A percentile compares a stretch with the other conserved stretches of the same genome.
These are phyloP conservation scores for Potorous gilbertii DNA, from an alignment of 2,797 vertebrate genomes.

Conservation along the genomic window DNA sequence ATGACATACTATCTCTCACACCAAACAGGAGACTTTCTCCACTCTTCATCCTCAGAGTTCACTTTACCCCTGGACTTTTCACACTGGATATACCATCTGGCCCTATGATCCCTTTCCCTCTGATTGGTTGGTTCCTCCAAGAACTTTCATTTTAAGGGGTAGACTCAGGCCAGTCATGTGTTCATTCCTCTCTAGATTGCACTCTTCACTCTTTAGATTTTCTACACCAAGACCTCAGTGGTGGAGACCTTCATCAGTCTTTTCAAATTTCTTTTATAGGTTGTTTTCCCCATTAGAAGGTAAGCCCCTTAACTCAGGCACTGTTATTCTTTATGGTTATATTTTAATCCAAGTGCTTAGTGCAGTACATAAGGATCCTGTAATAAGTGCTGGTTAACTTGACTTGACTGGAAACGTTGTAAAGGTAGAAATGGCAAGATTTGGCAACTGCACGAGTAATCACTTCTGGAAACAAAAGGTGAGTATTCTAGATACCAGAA, in stretches of 20 bases:
- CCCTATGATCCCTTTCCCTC: neutral
- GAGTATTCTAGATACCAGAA: conserved; percentile 21
- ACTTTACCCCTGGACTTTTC: neutral
- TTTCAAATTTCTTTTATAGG: neutral
- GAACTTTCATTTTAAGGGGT: neutral
- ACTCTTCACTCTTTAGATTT: neutral
- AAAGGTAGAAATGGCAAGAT: neutral
- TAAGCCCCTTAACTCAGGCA: neutral
- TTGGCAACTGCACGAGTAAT: conserved; percentile 18
- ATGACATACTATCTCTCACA: neutral
- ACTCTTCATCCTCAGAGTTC: neutral
- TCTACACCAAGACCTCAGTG: neutral
- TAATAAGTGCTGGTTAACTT: neutral
- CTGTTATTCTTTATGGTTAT: neutral
- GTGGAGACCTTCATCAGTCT: neutral
- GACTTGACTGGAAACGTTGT: neutral
- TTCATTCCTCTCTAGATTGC: neutral
- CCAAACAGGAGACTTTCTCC: neutral
- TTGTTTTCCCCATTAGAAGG: neutral
- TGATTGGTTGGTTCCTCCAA: neutral
- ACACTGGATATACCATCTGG: neutral
- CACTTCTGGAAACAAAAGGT: conserved; percentile 48
- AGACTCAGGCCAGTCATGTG: neutral
- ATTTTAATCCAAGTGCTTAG: neutral
- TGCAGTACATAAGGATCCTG: neutral